A percentile compares a stretch with the other conserved stretches of the same genome.
These are phyloP conservation scores for Drosophila neotestacea DNA, from an alignment of 2,888 invertebrate species.

Conservation along the genomic window DNA sequence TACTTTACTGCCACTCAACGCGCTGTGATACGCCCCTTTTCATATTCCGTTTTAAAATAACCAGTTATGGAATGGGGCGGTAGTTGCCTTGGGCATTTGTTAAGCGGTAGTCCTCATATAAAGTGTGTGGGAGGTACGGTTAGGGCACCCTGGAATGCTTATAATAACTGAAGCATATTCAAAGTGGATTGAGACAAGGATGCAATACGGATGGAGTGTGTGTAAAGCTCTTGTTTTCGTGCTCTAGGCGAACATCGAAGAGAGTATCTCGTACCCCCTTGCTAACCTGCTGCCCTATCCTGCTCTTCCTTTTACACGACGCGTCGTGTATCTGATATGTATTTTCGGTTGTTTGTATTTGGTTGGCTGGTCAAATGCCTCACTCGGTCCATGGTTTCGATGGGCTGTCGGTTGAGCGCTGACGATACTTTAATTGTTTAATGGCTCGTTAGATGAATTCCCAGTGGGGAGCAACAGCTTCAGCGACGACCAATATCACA, in stretches of 20 bases:
- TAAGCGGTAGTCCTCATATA: constrained; percentile 56
- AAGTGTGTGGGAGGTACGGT: constrained; percentile 28
- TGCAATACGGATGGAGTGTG: constrained; percentile 25
- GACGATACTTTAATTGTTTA: constrained; percentile 71
- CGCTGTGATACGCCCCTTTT: constrained; percentile 15
- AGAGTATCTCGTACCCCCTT: background rate
- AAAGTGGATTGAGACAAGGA: constrained; percentile 2
- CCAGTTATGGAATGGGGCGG: constrained; percentile 23
- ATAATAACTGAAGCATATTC: constrained; percentile 80
- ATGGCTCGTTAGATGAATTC: constrained; percentile 77
- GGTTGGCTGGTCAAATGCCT: constrained; percentile 77
- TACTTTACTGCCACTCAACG: constrained; percentile 43
- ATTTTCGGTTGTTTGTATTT: constrained; percentile 72
- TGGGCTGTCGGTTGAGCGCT: constrained; percentile 33
- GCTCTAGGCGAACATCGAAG: constrained; percentile 23
- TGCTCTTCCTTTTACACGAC: background rate
- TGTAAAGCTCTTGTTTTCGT: constrained; percentile 26
- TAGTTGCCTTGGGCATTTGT: constrained; percentile 33
- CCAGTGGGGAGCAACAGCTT: constrained; percentile 59
- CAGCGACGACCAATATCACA: constrained; percentile 15
- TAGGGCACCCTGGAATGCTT: constrained; percentile 46
- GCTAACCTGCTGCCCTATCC: background rate
- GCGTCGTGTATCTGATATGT: constrained; percentile 40
- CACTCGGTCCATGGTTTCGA: constrained; percentile 47
- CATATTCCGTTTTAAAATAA: constrained; percentile 16